A percentile compares a stretch with the other conserved stretches of the same genome.
These are phyloP conservation scores for Dicyrtomina minuta DNA, from an alignment of 2,888 invertebrate species.

Conservation along the genomic window DNA sequence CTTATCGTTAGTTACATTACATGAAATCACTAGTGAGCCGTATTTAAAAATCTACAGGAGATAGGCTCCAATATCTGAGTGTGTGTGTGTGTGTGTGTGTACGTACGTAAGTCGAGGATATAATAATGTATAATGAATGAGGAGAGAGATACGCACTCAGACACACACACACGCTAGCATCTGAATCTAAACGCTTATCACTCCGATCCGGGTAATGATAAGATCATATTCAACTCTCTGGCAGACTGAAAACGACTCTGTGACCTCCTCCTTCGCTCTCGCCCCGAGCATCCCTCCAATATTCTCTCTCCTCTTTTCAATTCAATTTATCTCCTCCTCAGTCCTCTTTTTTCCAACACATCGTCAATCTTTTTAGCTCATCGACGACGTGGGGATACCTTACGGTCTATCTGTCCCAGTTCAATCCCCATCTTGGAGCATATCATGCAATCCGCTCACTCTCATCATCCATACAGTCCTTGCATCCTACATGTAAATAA, in stretches of 20 bases:
- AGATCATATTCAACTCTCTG: constrained; percentile 39
- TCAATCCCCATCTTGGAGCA: constrained; percentile 6
- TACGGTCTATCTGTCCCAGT: constrained; percentile 19
- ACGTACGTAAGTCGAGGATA: neutral
- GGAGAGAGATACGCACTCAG: neutral
- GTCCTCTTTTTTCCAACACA: constrained; percentile 47
- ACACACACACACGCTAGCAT: constrained; percentile 15
- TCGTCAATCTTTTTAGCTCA: constrained; percentile 53
- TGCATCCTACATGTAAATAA: neutral
- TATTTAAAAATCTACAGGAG: neutral
- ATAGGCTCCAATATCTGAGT: too few relatives aligned
- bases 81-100: too few relatives aligned
- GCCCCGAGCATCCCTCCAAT: constrained; percentile 40
- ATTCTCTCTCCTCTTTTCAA: constrained; percentile 43
- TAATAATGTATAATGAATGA: neutral
- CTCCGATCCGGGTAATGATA: constrained; percentile 51
- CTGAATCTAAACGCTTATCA: constrained; percentile 50
- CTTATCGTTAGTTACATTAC: constrained; percentile 8
- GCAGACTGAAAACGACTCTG: constrained; percentile 39
- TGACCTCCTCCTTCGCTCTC: constrained; percentile 50
- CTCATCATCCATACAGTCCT: neutral
- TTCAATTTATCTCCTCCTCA: constrained; percentile 53
- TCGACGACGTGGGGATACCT: constrained; percentile 41
- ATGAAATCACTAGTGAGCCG: constrained; percentile 16
- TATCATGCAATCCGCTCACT: too few relatives aligned